Conservation (phyloP, 2,888 invertebrate genomes). For the Phalera bucephala region DNA sequence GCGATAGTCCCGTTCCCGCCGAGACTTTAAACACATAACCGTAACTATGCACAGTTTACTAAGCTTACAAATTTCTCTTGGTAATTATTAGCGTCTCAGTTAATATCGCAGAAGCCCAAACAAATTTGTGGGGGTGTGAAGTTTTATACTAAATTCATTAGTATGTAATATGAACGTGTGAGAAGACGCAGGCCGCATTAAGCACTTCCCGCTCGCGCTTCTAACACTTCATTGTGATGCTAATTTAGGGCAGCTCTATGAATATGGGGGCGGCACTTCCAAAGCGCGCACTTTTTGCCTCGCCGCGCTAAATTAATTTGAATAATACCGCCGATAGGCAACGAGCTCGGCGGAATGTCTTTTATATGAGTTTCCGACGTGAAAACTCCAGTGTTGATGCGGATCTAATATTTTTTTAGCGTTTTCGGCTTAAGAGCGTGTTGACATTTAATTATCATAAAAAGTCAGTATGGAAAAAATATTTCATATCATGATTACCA, state of each 20-base stretch:
- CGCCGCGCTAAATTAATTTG: constrained; percentile 79
- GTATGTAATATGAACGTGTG: constrained; percentile 70
- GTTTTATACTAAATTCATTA: constrained; percentile 75
- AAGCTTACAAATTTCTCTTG: constrained; percentile 27
- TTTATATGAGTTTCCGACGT: constrained; percentile 74
- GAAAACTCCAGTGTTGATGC: constrained; percentile 52
- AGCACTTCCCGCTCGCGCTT: constrained; percentile 69
- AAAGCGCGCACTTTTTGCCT: constrained; percentile 77
- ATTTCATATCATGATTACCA: too few species aligned
- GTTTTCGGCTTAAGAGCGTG: constrained; percentile 54
- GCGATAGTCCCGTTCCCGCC: constrained; percentile 25
- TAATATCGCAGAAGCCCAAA: constrained; percentile 51
- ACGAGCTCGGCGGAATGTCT: constrained; percentile 69
- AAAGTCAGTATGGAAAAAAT: too few species aligned
- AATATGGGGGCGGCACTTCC: constrained; percentile 71
- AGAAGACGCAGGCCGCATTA: constrained; percentile 71
- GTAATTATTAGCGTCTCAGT: constrained; percentile 48
- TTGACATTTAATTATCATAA: constrained; percentile 57
- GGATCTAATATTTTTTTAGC: constrained; percentile 54
- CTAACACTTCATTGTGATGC: constrained; percentile 81
- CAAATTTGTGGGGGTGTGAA: constrained; percentile 62
- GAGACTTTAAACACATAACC: constrained; percentile 22
- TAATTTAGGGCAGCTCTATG: constrained; percentile 79
- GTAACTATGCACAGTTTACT: constrained; percentile 20
- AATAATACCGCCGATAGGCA: constrained; percentile 79